A percentile compares a stretch with the other conserved stretches of the same genome.
These are phyloP conservation scores for Vombatus ursinus DNA, from an alignment of 2,113 vertebrate genomes.

Conservation along the genomic window DNA sequence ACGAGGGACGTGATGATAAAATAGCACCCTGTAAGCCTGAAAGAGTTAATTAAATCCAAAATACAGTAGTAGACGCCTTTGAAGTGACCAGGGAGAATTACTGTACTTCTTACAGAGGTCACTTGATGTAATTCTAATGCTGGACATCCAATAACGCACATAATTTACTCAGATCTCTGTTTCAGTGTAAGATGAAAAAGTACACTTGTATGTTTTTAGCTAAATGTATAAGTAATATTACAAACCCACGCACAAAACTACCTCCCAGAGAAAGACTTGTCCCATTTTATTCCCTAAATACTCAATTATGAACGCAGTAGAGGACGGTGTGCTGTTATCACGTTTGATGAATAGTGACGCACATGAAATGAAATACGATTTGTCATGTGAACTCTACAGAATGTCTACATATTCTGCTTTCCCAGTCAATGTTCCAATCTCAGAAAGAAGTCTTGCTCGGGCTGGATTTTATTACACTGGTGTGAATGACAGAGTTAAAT, in stretches of 20 bases:
- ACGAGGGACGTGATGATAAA: neutral
- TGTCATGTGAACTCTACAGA: slow-evolving; percentile 95
- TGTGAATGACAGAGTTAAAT: slow-evolving; percentile 92
- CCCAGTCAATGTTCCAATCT: slow-evolving; percentile 83
- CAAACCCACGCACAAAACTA: slow-evolving; percentile 86
- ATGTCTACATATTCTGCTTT: slow-evolving; percentile 95
- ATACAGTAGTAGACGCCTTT: neutral
- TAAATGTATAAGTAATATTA: slow-evolving; percentile 57
- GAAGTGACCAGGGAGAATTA: slow-evolving; percentile 11
- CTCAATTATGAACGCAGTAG: slow-evolving; percentile 88
- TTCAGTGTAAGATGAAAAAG: slow-evolving; percentile 46
- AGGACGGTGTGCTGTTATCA: slow-evolving; percentile 87
- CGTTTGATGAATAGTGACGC: slow-evolving; percentile 84
- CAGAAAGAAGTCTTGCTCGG: slow-evolving; percentile 93
- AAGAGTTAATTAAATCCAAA: neutral
- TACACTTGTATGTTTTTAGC: slow-evolving; percentile 70
- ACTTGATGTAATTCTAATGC: neutral
- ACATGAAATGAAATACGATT: slow-evolving; percentile 90
- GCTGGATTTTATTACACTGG: slow-evolving; percentile 98
- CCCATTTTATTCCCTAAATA: slow-evolving; percentile 69
- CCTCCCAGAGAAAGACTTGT: slow-evolving; percentile 88
- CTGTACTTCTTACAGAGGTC: neutral
- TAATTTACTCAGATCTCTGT: neutral
- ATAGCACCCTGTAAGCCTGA: neutral
- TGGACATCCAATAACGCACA: neutral